Base-by-base conservation (phyloP, 2,797 vertebrate species). In the Enteromius anoplus region DNA sequence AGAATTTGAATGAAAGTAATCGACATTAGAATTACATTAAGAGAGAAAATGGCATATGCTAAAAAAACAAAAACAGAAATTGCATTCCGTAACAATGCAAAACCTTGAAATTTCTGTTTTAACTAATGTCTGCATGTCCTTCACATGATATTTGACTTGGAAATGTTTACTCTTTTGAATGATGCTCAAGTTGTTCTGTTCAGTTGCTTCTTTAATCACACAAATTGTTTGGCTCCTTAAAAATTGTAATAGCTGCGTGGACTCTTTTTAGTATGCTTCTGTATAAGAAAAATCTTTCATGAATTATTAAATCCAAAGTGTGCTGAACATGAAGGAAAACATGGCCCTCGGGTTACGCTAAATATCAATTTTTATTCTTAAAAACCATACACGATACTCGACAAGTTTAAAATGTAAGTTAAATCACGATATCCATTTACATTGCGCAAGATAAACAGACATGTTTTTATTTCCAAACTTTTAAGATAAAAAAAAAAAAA, bases 391-490 rank as follows among this genome's bases (percentile, higher is more conserved):
- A 96, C 94, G 93, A 95, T 95, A 95, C 94, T 96, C 89, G 90
- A 96, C 95, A 95, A 94, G 92, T 95, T 95, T 95, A 93, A 95
- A 95, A 96, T 95, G 94, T 95, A 95, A 95, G 94, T 95, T 92
- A 93, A 88, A 96, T 94, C 94, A 95, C 95, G 88, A 95, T 94
- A 95, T 94, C 91, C 93, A 95, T 95, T 95, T 94, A 95, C 95
- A 96, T 95, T 95, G 94, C 93, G 94, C 93, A 94, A 95, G 94
- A 95, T 94, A 95, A 95, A 95, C 94, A 95, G 93, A 95, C 94
- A 95, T 93, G 93, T 92, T 94, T 87, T 95, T 94, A 93, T 94
- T 95, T 95, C 94, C 94, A 95, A 95, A 94, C 93, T 92, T 95
- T 42, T 94, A 94, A 94, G 93, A 94, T 94, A 93, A 92, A 86